A percentile compares a stretch with the other conserved stretches of the same genome.
These are phyloP conservation scores for Aleiodes alternator DNA, from an alignment of 2,888 invertebrate genomes.

Conservation along the genomic window DNA sequence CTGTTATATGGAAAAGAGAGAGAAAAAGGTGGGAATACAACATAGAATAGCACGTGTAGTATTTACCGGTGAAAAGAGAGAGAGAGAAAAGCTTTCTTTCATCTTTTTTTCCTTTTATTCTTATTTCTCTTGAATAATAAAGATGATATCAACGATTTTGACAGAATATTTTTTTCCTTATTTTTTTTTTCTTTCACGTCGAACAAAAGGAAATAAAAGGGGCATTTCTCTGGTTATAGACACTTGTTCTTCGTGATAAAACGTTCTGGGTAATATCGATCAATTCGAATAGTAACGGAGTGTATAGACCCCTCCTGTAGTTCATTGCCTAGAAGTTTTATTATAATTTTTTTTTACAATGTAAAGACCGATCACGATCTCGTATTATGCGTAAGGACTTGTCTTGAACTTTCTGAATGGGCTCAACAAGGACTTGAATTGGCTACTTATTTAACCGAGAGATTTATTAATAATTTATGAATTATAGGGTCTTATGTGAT, in stretches of 20 bases:
- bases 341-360: conserved; percentile 14
- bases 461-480: no score
- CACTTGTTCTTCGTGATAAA: no score
- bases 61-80: conserved; percentile 7
- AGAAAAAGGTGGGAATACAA: conserved; percentile 29
- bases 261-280: conserved; percentile 11
- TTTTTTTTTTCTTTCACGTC: neutral
- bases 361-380: conserved; percentile 3
- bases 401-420: no score
- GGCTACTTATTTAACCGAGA: no score
- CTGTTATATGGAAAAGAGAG: conserved; percentile 5
- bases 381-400: no score
- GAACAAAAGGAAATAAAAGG: neutral
- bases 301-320: conserved; percentile 14
- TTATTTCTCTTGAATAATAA: conserved; percentile 2
- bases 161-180: neutral
- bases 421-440: no score
- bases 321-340: conserved; percentile 15
- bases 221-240: neutral
- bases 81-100: neutral
- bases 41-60: conserved; percentile 14
- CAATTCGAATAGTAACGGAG: neutral
- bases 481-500: no score
- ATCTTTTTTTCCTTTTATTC: conserved; percentile 6
- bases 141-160: neutral